These are phyloP conservation scores for Lucilia cuprina DNA, from an alignment of 1,140 invertebrate species.

Conservation along the genomic window DNA sequence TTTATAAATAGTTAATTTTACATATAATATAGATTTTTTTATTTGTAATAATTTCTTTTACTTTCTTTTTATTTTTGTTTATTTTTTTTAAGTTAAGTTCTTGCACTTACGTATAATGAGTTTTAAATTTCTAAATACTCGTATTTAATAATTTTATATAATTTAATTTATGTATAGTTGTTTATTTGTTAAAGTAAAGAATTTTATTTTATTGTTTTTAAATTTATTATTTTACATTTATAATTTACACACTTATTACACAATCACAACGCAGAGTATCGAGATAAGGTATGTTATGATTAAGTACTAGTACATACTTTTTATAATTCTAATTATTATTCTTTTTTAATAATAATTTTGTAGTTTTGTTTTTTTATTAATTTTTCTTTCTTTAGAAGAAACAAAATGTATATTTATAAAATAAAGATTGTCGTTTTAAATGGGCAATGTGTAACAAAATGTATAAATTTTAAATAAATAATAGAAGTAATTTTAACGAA, in stretches of 20 bases:
- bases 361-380: neutral
- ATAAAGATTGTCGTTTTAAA: conserved; percentile 3
- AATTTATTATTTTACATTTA: conserved; percentile 28
- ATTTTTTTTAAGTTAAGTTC: neutral
- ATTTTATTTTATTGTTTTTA: neutral
- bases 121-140: conserved; percentile 18
- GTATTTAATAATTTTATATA: neutral
- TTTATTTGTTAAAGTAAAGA: conserved; percentile 7
- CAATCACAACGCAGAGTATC: conserved; percentile 63
- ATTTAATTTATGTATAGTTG: neutral
- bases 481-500: no score
- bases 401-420: neutral
- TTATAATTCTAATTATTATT: conserved; percentile 18
- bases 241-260: conserved; percentile 57
- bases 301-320: neutral
- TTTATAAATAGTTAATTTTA: no score
- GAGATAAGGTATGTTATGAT: conserved; percentile 40
- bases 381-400: neutral
- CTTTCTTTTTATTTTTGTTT: neutral
- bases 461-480: neutral
- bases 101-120: conserved; percentile 33
- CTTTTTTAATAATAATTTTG: conserved; percentile 7
- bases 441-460: neutral
- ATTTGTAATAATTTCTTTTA: conserved; percentile 3
- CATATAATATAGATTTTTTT: neutral